Conservation (phyloP, 2,797 vertebrate genomes). For the Enteromius afrohamiltoni region DNA sequence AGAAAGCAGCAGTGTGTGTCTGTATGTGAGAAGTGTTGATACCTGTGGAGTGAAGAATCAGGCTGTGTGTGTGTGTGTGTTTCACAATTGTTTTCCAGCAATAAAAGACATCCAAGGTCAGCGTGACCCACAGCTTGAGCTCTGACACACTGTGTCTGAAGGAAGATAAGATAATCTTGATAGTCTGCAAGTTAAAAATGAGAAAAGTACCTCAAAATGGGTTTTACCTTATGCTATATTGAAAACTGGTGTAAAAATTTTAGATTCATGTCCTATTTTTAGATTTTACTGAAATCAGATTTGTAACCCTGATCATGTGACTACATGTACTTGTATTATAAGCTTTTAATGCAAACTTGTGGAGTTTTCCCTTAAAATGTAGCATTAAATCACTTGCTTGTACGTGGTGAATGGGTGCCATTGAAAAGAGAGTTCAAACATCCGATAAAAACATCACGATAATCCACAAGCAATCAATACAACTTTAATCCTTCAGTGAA, state of each 20-base stretch:
- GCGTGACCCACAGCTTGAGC: constrained; percentile 23
- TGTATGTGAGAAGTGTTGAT: background rate
- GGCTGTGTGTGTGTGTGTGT: background rate
- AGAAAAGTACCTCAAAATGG: background rate
- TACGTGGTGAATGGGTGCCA: background rate
- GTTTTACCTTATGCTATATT: background rate
- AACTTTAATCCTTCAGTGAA: background rate
- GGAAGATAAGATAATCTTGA: background rate
- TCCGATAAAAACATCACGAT: background rate
- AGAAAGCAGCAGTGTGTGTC: constrained; percentile 25
- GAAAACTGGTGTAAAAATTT: background rate
- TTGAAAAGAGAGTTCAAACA: background rate
- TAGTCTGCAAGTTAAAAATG: background rate
- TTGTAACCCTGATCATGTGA: background rate
- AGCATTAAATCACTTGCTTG: background rate
- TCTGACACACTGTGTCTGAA: constrained; percentile 20
- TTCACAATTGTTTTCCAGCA: background rate
- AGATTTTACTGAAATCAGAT: background rate
- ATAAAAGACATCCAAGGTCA: constrained; percentile 34
- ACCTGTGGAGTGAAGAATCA: constrained; percentile 31
- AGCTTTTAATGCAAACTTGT: background rate
- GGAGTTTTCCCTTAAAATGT: background rate
- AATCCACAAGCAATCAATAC: background rate
- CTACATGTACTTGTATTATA: background rate
- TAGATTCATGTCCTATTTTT: background rate